These are phyloP conservation scores for Perccottus glenii DNA, from an alignment of 2,113 vertebrate species.

Conservation along the genomic window DNA sequence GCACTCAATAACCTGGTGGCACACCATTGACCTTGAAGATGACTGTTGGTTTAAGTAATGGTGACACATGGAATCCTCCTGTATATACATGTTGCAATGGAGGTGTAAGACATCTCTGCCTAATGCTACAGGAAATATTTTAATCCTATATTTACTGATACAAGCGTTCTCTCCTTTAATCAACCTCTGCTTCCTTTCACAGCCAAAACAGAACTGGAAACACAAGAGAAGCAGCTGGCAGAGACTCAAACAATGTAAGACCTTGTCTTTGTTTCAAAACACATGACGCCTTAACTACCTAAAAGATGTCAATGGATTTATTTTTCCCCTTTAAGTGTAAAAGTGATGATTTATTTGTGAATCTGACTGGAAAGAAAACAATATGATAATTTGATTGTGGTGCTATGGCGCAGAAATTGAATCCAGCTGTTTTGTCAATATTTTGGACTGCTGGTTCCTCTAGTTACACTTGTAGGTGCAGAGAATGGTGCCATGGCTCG, in stretches of 20 bases:
- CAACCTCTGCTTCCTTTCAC: slow-evolving; percentile 56
- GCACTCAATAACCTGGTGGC: slow-evolving; percentile 61
- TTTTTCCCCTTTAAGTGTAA: slow-evolving; percentile 14
- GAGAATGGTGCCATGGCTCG: slow-evolving; percentile 57
- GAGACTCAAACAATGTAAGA: slow-evolving; percentile 90
- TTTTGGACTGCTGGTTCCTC: slow-evolving; percentile 65
- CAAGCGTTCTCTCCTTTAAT: slow-evolving; percentile 2
- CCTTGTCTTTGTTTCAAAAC: slow-evolving; percentile 8
- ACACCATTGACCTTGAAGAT: slow-evolving; percentile 54
- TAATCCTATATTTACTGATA: slow-evolving; percentile 23
- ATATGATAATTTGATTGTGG: slow-evolving; percentile 25
- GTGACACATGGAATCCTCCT: slow-evolving; percentile 52
- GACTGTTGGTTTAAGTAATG: slow-evolving; percentile 48
- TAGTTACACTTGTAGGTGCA: slow-evolving; percentile 58
- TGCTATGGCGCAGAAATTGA: slow-evolving; percentile 34
- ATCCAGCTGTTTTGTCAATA: slow-evolving; percentile 65
- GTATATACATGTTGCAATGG: slow-evolving; percentile 24
- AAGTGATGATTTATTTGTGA: slow-evolving; percentile 29
- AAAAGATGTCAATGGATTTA: slow-evolving; percentile 1
- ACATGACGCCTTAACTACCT: slow-evolving; percentile 11
- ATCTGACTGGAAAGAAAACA: slow-evolving; percentile 23
- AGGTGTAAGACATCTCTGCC: slow-evolving; percentile 27
- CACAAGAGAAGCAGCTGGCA: slow-evolving; percentile 85
- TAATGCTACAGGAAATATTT: slow-evolving; percentile 17
- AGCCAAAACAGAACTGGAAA: slow-evolving; percentile 91